Evolutionary conservation across 2,113 vertebrate species (phyloP).

Genomic region (Serilophus lunatus): DNA sequence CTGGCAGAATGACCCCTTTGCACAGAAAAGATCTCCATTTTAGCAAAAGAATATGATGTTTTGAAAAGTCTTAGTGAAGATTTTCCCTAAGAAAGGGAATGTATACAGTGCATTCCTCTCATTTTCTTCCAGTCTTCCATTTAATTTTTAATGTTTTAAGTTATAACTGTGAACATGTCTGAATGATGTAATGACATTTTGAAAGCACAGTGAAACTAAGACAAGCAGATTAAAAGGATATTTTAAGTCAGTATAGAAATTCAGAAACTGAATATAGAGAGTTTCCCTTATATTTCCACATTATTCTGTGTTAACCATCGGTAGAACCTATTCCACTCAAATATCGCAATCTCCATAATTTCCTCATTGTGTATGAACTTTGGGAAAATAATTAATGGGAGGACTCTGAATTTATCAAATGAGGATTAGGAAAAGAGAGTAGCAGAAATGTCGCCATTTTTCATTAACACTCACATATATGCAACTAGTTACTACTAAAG

Average conservation of each 20-base stretch:
- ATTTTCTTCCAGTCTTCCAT: background rate
- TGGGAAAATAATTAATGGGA: background rate
- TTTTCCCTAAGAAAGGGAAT: background rate
- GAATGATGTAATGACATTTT: background rate
- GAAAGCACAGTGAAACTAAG: background rate
- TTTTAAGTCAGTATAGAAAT: background rate
- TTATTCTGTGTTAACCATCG: background rate
- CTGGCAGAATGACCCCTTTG: constrained; percentile 34
- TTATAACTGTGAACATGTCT: background rate
- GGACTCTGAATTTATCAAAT: background rate
- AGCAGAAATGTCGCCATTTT: background rate
- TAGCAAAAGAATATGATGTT: background rate
- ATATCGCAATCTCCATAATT: background rate
- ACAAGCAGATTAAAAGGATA: background rate
- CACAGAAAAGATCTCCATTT: constrained; percentile 8
- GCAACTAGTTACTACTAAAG: background rate
- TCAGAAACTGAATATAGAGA: background rate
- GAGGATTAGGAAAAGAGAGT: background rate
- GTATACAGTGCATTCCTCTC: background rate
- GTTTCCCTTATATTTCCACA: background rate
- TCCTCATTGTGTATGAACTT: background rate
- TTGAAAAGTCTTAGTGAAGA: background rate
- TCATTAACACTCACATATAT: background rate
- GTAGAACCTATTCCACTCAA: background rate
- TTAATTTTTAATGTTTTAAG: background rate